Percentiles rank a stretch among this genome's conserved stretches.
Conservation (phyloP, 2,797 vertebrate genomes). For the Acanthurus tractus region DNA sequence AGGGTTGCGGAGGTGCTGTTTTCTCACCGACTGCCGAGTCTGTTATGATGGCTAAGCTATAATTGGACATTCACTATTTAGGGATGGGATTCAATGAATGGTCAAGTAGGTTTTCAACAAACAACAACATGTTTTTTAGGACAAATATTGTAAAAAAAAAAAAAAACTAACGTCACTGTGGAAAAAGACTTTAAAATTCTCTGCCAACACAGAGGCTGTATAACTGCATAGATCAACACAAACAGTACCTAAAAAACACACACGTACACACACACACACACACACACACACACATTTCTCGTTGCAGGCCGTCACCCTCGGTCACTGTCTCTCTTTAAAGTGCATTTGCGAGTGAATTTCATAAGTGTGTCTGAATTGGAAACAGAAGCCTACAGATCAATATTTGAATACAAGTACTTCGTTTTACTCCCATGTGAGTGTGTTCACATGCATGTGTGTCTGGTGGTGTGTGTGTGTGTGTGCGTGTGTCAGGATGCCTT, state of each 20-base stretch:
- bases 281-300: background rate
- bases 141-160: background rate
- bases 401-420: slow-evolving; percentile 73
- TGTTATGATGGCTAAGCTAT: background rate
- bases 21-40: background rate
- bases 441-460: slow-evolving; percentile 17
- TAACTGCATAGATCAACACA: background rate
- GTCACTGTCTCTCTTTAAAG: slow-evolving; percentile 42
- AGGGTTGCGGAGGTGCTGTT: too few relatives aligned
- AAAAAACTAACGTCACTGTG: too few relatives aligned
- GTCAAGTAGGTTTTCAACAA: background rate
- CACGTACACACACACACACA: slow-evolving; percentile 3
- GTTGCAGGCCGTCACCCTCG: slow-evolving; percentile 11
- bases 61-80: background rate
- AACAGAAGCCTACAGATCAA: slow-evolving; percentile 71
- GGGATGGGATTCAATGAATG: background rate
- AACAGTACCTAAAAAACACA: background rate
- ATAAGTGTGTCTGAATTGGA: slow-evolving; percentile 63
- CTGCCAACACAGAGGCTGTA: background rate
- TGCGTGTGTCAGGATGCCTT: slow-evolving; percentile 37
- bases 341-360: slow-evolving; percentile 57
- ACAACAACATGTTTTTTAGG: background rate
- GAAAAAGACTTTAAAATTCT: background rate
- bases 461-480: slow-evolving; percentile 23
- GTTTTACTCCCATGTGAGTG: slow-evolving; percentile 54